A percentile compares a stretch with the other conserved stretches of the same genome.
These are phyloP conservation scores for Catamblyrhynchus diadema DNA, from an alignment of 2,797 vertebrate species.

Conservation along the genomic window DNA sequence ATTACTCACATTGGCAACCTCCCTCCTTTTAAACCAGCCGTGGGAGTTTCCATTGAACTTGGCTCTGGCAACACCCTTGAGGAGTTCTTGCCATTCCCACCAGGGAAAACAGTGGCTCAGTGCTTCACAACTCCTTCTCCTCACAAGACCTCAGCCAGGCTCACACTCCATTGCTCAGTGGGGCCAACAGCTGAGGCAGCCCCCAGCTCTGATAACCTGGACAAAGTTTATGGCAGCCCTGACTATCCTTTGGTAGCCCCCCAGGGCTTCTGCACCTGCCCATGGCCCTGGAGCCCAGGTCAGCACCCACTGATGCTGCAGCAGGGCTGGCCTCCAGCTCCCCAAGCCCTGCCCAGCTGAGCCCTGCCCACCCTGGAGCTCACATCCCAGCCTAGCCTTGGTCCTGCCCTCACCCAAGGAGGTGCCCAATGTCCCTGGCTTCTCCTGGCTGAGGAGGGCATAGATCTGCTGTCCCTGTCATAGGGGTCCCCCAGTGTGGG, in stretches of 20 bases:
- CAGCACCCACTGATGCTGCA: rapidly evolving
- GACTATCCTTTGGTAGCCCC: not conserved
- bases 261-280: rapidly evolving
- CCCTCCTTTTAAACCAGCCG: not conserved
- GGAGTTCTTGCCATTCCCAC: not conserved
- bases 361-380: rapidly evolving
- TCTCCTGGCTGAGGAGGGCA: not conserved
- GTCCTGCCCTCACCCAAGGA: not conserved
- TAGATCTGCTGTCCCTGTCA: not conserved
- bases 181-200: not conserved
- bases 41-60: not conserved
- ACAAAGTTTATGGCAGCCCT: not conserved
- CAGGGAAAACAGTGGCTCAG: not conserved
- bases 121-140: not conserved
- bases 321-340: not conserved
- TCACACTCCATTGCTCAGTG: rapidly evolving
- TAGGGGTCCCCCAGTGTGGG: not conserved
- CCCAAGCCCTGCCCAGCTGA: not conserved
- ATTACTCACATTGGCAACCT: not conserved
- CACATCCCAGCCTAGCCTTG: not conserved
- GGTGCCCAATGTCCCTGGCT: rapidly evolving
- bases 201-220: not conserved
- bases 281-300: not conserved
- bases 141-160: not conserved
- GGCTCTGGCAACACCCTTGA: not conserved